These are phyloP conservation scores for Taenaris catops DNA, from an alignment of 2,888 invertebrate genomes.

Conservation along the genomic window DNA sequence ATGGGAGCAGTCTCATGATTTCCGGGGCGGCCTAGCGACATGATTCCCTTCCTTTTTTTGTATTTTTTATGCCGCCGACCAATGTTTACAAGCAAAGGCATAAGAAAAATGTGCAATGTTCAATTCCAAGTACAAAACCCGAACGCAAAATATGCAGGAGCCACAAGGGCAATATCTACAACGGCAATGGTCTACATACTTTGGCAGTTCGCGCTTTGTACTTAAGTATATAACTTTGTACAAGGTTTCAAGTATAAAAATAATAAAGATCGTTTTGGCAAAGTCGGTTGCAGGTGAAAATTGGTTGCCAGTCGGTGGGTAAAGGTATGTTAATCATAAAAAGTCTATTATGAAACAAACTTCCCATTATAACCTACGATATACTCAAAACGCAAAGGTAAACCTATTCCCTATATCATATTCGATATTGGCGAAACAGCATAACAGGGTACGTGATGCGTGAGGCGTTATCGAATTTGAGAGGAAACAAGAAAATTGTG, in stretches of 20 bases:
- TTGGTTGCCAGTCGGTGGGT: conserved; percentile 60
- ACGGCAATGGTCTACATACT: conserved; percentile 45
- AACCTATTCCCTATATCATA: conserved; percentile 9
- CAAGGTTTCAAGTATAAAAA: conserved; percentile 67
- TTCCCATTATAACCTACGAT: conserved; percentile 5
- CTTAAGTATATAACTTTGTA: conserved; percentile 67
- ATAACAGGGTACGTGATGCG: conserved; percentile 31
- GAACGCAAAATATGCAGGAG: conserved; percentile 68
- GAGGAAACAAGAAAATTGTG: conserved; percentile 31
- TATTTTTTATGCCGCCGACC: conserved; percentile 60
- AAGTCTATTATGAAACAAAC: too few species aligned
- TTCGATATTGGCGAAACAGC: conserved; percentile 6
- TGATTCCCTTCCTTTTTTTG: conserved; percentile 43
- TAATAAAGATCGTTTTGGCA: conserved; percentile 68
- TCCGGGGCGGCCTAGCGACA: conserved; percentile 57
- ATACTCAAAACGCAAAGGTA: conserved; percentile 9
- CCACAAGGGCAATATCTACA: conserved; percentile 29
- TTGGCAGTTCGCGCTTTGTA: conserved; percentile 64
- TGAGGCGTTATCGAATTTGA: conserved; percentile 37
- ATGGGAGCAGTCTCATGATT: conserved; percentile 67
- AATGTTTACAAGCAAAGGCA: conserved; percentile 49
- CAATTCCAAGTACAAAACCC: conserved; percentile 67
- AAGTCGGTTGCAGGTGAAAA: conserved; percentile 39
- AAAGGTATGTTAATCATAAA: too few species aligned
- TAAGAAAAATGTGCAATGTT: conserved; percentile 74